phyloP scores from a whole-genome alignment of 1,140 invertebrate species.

The Pogonomyrmex californicus region DNA sequence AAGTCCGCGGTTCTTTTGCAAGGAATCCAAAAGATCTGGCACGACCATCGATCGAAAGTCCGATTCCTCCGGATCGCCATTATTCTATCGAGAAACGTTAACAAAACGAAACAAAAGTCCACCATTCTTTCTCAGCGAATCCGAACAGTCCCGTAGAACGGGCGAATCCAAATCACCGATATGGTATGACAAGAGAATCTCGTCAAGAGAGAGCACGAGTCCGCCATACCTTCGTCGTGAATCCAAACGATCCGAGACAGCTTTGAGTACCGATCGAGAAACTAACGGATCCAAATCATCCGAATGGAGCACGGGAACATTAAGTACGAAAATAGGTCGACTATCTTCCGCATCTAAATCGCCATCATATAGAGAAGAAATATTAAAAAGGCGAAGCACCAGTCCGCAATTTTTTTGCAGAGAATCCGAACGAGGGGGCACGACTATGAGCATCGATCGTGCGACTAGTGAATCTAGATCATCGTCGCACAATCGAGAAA shows the following conservation, averaged over 20 bases:
- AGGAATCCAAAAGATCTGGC: slow-evolving; percentile 18
- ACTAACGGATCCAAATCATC: not conserved
- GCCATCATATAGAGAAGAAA: not conserved
- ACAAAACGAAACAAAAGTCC: not conserved
- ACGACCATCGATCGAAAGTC: slow-evolving; percentile 32
- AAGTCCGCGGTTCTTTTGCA: slow-evolving; percentile 6
- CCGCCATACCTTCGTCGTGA: not conserved
- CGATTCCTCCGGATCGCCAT: slow-evolving; percentile 1
- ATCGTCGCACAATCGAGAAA: not conserved
- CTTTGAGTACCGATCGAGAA: slow-evolving; percentile 10
- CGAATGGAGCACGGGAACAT: not conserved
- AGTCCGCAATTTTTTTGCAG: slow-evolving; percentile 32
- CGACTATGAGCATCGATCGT: not conserved
- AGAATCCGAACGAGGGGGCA: not conserved
- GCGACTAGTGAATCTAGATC: not conserved
- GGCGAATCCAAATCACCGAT: not conserved
- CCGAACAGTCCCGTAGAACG: not conserved
- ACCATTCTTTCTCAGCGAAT: not conserved
- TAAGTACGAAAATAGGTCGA: not conserved
- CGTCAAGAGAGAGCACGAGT: not conserved
- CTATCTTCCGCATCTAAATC: not conserved
- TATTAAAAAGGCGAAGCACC: not conserved
- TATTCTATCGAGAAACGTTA: not conserved
- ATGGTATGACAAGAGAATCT: not conserved
- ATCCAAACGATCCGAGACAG: slow-evolving; percentile 16